Evolutionary conservation across 2,797 vertebrate genomes (phyloP).

Genomic region (Poeciliopsis gracilis): DNA sequence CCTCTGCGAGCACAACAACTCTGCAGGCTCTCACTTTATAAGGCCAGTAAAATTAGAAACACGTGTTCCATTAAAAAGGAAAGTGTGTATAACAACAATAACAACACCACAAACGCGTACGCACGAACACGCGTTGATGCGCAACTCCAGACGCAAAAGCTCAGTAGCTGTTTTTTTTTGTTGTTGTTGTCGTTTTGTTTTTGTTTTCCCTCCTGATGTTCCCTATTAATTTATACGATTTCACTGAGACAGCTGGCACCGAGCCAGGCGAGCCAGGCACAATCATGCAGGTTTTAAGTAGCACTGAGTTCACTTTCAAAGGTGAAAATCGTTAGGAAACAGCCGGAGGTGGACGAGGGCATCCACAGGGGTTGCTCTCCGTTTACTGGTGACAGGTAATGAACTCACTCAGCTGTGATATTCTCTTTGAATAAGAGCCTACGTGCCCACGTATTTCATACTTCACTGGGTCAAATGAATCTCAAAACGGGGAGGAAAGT

Average conservation of each 20-base stretch:
- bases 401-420: constrained; percentile 67
- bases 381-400: constrained; percentile 55
- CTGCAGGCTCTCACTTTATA: constrained; percentile 49
- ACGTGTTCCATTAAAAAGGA: constrained; percentile 72
- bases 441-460: constrained; percentile 48
- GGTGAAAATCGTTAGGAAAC: constrained; percentile 49
- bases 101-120: constrained; percentile 64
- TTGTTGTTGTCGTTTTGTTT: not conserved
- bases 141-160: constrained; percentile 37
- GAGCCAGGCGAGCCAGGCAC: constrained; percentile 19
- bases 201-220: constrained; percentile 34
- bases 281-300: constrained; percentile 43
- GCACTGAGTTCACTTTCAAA: constrained; percentile 51
- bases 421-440: constrained; percentile 62
- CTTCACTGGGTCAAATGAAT: constrained; percentile 37
- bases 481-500: constrained; percentile 25
- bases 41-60: constrained; percentile 67
- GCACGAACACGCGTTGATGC: constrained; percentile 54
- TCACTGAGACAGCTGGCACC: constrained; percentile 48
- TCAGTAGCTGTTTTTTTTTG: constrained; percentile 15
- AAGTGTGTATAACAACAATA: constrained; percentile 70
- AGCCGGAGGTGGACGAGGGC: constrained; percentile 52
- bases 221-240: constrained; percentile 58
- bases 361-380: constrained; percentile 55
- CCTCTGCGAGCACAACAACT: constrained; percentile 58